Conservation (phyloP, 1,140 invertebrate genomes). For the Pogonus chalceus region DNA sequence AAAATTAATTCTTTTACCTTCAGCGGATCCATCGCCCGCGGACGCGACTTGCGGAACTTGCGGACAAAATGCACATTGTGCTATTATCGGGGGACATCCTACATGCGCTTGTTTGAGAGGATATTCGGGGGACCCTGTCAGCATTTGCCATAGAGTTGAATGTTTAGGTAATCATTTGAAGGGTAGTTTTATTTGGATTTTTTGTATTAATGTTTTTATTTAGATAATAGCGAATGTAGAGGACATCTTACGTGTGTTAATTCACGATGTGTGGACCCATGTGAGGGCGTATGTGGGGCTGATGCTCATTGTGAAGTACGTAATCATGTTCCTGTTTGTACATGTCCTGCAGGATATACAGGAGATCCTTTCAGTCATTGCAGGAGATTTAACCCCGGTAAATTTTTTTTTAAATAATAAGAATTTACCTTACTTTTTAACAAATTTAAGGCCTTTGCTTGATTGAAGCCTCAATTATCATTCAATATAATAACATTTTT, state of each 20-base stretch:
- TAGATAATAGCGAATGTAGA: conserved; percentile 39
- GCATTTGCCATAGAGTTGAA: conserved; percentile 51
- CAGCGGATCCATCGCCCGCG: conserved; percentile 9
- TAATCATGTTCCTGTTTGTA: conserved; percentile 53
- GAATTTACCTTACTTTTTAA: too few species aligned
- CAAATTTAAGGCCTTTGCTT: background rate
- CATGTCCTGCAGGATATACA: conserved; percentile 51
- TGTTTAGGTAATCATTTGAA: conserved; percentile 41
- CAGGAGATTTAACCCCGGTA: conserved; percentile 40
- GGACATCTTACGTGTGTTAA: conserved; percentile 41
- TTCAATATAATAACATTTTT: background rate
- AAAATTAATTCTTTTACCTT: background rate
- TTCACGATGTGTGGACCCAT: conserved; percentile 49
- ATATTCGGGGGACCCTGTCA: conserved; percentile 59
- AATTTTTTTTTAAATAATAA: conserved; percentile 9
- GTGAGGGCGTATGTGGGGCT: conserved; percentile 45
- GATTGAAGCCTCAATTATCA: background rate
- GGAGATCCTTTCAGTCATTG: conserved; percentile 52
- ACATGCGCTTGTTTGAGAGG: conserved; percentile 62
- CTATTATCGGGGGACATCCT: conserved; percentile 46
- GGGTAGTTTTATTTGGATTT: background rate
- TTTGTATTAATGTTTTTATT: conserved; percentile 10
- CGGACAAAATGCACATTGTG: conserved; percentile 51
- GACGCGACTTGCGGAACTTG: conserved; percentile 34
- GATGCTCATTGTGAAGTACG: conserved; percentile 51